Base-by-base conservation (phyloP, 2,888 invertebrate genomes). In the Frankliniella fusca region DNA sequence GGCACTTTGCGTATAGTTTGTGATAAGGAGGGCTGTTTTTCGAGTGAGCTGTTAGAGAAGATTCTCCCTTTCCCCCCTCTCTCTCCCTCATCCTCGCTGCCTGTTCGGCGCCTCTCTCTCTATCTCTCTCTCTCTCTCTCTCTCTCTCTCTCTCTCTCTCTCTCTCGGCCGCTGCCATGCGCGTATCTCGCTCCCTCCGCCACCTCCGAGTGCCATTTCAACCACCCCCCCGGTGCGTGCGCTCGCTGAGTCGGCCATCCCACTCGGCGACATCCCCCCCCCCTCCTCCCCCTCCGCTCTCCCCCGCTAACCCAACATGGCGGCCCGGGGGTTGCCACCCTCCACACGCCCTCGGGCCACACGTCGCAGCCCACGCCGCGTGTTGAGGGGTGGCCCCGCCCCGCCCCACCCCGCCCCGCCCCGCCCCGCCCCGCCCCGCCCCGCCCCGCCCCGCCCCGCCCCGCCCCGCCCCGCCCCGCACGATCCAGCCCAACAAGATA, bases 181-280 rank as follows among this genome's bases (percentile, higher is more conserved):
- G 23, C 70, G 23, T n/a, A n/a, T 11, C 27, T 23, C 5, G 70
- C 38, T 38, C 70, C 70, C 70, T 70, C 2, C 54, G 23, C 70
- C 70, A 61, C 61, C 61, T 61, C 61, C 5, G 70, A 70, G 70
- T 76, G 70, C 61, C 61, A 61, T 61, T 61, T 61, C 61, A n/a
- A 61, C 61, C 61, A 61, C 61, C 61, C 61, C 61, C n/a, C 61
- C 15, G 61, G 20, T n/a, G n/a, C 61, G 61, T 18, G n/a, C 61
- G 61, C 61, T 18, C 61, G n/a, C 61, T 7, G 61, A 61, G n/a
- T 18, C 61, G 61, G 61, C 61, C 61, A 61, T 61, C 61, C 61
- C 61, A 20, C 20, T 61, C 61, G 61, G 20, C 7, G 18, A 61
- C 61, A 61, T n/a, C n/a, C 61, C 61, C 54, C 54, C 15, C n/a